These are phyloP conservation scores for Microtus montanus DNA, from an alignment of 2,113 vertebrate species.

Conservation along the genomic window DNA sequence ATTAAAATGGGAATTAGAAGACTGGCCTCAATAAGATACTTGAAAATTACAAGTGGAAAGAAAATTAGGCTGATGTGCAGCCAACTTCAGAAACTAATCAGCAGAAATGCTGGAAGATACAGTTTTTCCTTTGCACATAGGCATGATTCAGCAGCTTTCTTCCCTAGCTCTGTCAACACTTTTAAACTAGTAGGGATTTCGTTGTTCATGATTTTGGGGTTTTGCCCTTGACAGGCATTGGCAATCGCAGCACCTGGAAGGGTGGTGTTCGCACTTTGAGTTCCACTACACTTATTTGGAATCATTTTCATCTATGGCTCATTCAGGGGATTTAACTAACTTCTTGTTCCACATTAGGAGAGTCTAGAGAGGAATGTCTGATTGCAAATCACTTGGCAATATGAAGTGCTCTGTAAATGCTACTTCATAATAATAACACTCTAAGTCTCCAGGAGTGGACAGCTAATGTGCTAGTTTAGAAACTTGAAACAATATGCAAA, in stretches of 20 bases:
- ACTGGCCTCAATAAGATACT: conserved; percentile 46
- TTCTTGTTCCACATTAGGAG: background rate
- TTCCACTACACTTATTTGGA: conserved; percentile 39
- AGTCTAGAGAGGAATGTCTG: background rate
- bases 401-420: conserved; percentile 40
- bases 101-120: conserved; percentile 60
- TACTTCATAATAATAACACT: conserved; percentile 36
- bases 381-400: conserved; percentile 30
- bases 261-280: background rate
- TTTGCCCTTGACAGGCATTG: background rate
- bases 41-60: conserved; percentile 68
- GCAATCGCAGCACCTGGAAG: conserved; percentile 19
- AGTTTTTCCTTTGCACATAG: conserved; percentile 46
- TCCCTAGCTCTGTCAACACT: conserved; percentile 1
- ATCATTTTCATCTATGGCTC: conserved; percentile 49
- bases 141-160: conserved; percentile 61
- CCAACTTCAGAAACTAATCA: conserved; percentile 74
- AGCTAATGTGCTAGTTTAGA: conserved; percentile 12
- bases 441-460: background rate
- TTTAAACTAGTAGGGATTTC: conserved; percentile 55
- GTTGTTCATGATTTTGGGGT: background rate
- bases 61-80: conserved; percentile 66
- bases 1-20: conserved; percentile 66
- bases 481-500: conserved; percentile 15
- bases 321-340: conserved; percentile 34